Conservation (phyloP, 2,888 invertebrate species). For the Zaprionus lineosus region DNA sequence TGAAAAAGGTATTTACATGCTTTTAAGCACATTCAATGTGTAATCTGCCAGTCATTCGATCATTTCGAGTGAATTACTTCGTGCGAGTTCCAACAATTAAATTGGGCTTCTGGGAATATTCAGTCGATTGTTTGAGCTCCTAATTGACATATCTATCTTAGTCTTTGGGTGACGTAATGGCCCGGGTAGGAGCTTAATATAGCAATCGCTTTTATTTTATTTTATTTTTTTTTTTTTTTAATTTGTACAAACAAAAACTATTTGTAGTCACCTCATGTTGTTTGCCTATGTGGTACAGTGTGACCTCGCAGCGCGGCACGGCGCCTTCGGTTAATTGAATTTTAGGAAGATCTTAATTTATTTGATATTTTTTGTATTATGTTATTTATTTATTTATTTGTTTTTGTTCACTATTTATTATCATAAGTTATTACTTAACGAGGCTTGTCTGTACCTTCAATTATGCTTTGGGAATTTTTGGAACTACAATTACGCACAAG, state of each 20-base stretch:
- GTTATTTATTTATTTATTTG: too few relatives aligned
- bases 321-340: too few relatives aligned
- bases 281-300: not conserved
- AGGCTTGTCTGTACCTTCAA: too few relatives aligned
- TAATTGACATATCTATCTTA: constrained; percentile 46
- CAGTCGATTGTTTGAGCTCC: constrained; percentile 40
- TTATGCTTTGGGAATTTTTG: too few relatives aligned
- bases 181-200: constrained; percentile 37
- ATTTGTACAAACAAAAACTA: constrained; percentile 22
- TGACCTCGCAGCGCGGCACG: too few relatives aligned
- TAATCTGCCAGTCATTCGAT: constrained; percentile 39
- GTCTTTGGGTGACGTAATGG: constrained; percentile 36
- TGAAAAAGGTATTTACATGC: not conserved
- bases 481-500: too few relatives aligned
- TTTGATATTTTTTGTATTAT: too few relatives aligned
- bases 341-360: too few relatives aligned
- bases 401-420: too few relatives aligned
- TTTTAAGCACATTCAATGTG: not conserved
- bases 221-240: too few relatives aligned
- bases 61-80: constrained; percentile 7
- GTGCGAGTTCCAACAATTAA: constrained; percentile 25
- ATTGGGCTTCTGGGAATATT: constrained; percentile 25
- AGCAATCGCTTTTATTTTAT: too few relatives aligned
- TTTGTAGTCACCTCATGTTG: constrained; percentile 21
- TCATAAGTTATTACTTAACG: too few relatives aligned